Evolutionary conservation across 92 coral and sea anemone species (phyloP).

Genomic region (Galaxea fascicularis): DNA sequence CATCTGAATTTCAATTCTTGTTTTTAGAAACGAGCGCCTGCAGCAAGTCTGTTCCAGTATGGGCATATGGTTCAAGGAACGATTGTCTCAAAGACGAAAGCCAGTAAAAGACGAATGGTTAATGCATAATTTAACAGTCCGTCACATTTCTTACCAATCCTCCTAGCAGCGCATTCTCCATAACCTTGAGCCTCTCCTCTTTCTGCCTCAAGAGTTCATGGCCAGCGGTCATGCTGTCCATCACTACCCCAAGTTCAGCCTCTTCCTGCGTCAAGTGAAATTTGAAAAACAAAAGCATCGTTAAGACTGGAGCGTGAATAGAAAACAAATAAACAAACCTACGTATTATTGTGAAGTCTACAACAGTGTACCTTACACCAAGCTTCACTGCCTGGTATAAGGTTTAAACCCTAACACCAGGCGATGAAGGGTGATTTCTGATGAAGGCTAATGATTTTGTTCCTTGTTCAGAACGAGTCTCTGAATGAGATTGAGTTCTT

Average conservation of each 20-base stretch:
- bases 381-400: too few species aligned
- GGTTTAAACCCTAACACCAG: too few species aligned
- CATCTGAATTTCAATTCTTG: not conserved
- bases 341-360: not conserved
- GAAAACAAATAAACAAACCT: not conserved
- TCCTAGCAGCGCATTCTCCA: constrained; percentile 91
- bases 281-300: not conserved
- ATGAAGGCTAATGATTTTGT: not conserved
- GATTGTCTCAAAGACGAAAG: too few species aligned
- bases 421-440: not conserved
- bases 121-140: not conserved
- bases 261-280: constrained; percentile 76
- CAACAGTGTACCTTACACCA: not conserved
- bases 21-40: not conserved
- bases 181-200: constrained; percentile 87
- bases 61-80: too few species aligned
- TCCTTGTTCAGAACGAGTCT: too few species aligned
- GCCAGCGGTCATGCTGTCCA: constrained; percentile 97
- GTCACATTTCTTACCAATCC: constrained; percentile 73
- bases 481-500: too few species aligned
- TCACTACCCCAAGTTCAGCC: constrained; percentile 89
- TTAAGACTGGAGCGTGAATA: not conserved
- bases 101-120: not conserved
- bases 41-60: too few species aligned
- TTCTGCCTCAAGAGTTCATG: constrained; percentile 93